phyloP scores from a whole-genome alignment of 2,113 vertebrate genomes.

The Anoplopoma fimbria region DNA sequence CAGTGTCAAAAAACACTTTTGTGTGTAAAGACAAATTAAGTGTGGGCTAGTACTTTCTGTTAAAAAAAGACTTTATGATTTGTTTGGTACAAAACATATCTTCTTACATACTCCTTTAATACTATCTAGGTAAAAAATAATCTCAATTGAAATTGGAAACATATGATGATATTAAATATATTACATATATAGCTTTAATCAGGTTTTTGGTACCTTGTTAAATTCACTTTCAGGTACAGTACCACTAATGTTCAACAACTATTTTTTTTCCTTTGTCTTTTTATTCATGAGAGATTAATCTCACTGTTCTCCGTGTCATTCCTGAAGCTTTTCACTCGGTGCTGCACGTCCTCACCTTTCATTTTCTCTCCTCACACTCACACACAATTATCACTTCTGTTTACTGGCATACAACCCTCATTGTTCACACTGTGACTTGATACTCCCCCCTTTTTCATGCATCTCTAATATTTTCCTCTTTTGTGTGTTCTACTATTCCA shows the following conservation, averaged over 20 bases:
- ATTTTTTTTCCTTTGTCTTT: no score
- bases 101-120: neutral
- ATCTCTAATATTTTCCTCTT: conserved; percentile 18
- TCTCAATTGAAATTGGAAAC: neutral
- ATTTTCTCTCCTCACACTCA: neutral
- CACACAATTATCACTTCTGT: conserved; percentile 12
- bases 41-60: neutral
- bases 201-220: neutral
- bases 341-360: neutral
- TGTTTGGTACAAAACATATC: neutral
- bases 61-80: neutral
- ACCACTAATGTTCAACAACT: neutral
- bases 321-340: neutral
- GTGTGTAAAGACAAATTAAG: neutral
- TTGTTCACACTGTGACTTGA: conserved; percentile 24
- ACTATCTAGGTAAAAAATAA: neutral
- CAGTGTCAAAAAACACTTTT: neutral
- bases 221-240: neutral
- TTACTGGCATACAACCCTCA: conserved; percentile 8
- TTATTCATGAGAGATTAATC: neutral
- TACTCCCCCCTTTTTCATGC: neutral
- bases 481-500: conserved; percentile 9
- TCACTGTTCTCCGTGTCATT: neutral
- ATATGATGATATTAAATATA: no score
- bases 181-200: no score